Base-by-base conservation (phyloP, 1,140 invertebrate species). In the Monomorium pharaonis region DNA sequence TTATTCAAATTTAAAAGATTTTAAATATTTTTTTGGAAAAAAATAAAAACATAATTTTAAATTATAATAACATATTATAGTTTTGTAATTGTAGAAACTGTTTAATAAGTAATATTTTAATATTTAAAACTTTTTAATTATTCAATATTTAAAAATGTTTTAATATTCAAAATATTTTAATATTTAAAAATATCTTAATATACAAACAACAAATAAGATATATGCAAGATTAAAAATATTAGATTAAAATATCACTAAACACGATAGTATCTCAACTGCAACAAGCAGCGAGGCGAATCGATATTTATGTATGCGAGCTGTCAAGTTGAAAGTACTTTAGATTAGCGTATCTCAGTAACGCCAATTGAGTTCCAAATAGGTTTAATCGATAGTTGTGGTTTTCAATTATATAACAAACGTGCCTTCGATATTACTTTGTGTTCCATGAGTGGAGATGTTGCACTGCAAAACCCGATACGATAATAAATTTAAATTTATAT, bases 281-380 rank as follows among this genome's bases (percentile, higher is more conserved):
- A 7, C 14, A 14, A 65, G 4, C 5, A 65, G 10, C 33, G 33
- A 37, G 33, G 33, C 3, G 1, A 44, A 37, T 21, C 33, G 62
- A 0, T 42, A 65, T 65, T 65, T 65, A 65, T 65, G 44, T 42
- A 21, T n/a, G 33, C 10, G 37, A 37, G 33, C 33, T 33, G 60
- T 65, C 62, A 65, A 44, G 33, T 65, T 65, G 62, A 65, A 65
- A n/a, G 33, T 65, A 65, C 33, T 65, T 65, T 65, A 65, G 62
- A 65, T 65, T 65, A 42, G 18, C 33, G 33, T 65, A 65, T 44
- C 30, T 65, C 62, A 42, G 62, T 42, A 42, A 42, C 62, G n/a
- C n/a, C 33, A 65, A 65, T 65, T 65, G 62, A 65, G 62, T 65
- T 65, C 21, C 62, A 42, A 65, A 65, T 42, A 42, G 33, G 33